Percentiles rank a stretch among this genome's conserved stretches.
Evolutionary conservation across 2,797 vertebrate species (phyloP).

Genomic region (Hybognathus amarus): DNA sequence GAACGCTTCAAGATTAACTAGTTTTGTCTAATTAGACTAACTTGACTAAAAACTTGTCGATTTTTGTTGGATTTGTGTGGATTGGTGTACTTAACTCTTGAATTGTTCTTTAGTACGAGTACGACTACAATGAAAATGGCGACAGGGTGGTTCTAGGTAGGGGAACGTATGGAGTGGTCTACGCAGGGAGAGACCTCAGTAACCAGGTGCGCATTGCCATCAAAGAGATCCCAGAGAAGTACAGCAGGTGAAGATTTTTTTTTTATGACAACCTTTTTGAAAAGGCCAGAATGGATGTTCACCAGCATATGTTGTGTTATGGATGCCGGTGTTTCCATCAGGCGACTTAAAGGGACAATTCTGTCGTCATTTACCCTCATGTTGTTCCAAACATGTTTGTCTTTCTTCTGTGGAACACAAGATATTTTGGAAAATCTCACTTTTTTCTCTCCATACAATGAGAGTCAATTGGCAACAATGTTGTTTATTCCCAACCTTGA

Average conservation of each 20-base stretch:
- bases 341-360: not conserved
- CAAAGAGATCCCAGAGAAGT: constrained; percentile 92
- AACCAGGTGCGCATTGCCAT: constrained; percentile 92
- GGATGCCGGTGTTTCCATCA: not conserved
- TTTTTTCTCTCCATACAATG: not conserved
- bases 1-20: constrained; percentile 48
- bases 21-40: not conserved
- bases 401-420: not conserved
- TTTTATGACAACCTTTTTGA: not conserved
- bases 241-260: constrained; percentile 81
- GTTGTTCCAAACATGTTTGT: not conserved
- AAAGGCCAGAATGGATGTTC: not conserved
- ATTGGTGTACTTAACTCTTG: not conserved
- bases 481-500: not conserved
- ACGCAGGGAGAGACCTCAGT: constrained; percentile 87
- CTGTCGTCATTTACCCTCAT: not conserved
- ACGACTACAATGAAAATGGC: constrained; percentile 82
- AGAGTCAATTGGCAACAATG: not conserved
- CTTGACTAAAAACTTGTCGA: no score
- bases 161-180: constrained; percentile 91
- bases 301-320: not conserved
- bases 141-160: constrained; percentile 87
- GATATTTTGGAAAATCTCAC: not conserved
- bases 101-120: constrained; percentile 79
- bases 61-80: not conserved